Base-by-base conservation (phyloP, 2,888 invertebrate species). In the Torymus auratus region DNA sequence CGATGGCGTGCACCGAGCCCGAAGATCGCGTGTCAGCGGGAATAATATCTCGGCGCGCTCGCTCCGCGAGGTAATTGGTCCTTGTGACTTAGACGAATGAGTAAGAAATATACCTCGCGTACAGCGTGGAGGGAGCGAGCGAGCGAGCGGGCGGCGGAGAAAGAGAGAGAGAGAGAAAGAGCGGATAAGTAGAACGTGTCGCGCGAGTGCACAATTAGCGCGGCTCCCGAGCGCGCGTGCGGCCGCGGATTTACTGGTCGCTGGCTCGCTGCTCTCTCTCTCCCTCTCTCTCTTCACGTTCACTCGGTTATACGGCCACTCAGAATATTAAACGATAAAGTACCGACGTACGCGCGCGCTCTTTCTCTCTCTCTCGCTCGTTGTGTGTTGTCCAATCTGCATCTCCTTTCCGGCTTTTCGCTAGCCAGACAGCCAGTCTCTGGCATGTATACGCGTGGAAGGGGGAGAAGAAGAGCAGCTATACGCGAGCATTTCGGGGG, bases 251-350 rank as follows among this genome's bases (percentile, higher is more conserved):
- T 64, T 28, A 14, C 64, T 15, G 28, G 28, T 20, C 55, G 55
- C 20, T 55, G 55, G 28, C 28, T 28, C 28, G 28, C 28, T 28
- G 28, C 28, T 28, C 28, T 28, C 28, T 23, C 23, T 23, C 23
- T 23, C 23, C 3, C 23, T 23, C 23, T 23, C 14, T 64, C 41
- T 13, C 64, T 41, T 4, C 15, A 41, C n/a, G 50, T 50, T 82
- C 79, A 83, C 81, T 83, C 82, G 80, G 83, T 85, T 84, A 83
- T 78, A 83, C 82, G 82, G 81, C 81, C 83, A 84, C 83, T 83
- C 82, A 73, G 83, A 83, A 85, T 85, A 84, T 85, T 87, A 86
- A 87, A 86, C 87, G 85, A 85, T 86, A 86, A 87, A 87, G 84
- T 82, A 84, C 82, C 71, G 81, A 80, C 83, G 74, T 81, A 74